Evolutionary conservation across 2,888 invertebrate species (phyloP), one percentile per base, ranked within the genome.

Genomic region (Tiliacea citrago): DNA sequence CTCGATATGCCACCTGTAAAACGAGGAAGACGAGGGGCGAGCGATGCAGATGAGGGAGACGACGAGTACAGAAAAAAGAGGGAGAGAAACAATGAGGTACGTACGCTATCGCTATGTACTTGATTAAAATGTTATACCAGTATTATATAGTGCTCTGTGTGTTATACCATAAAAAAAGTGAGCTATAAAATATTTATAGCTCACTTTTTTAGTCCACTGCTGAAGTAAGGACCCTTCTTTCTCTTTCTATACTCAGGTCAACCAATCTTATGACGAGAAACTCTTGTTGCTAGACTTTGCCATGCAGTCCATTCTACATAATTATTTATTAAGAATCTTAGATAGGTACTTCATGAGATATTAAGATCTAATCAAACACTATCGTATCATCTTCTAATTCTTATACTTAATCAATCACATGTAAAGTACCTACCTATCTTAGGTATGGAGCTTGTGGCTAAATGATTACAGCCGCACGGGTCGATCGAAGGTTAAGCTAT

Each of bases 31-130:
- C 92, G 93, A 68, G 94, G 92, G 13, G 96, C 96, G 72, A 97
- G 97, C 73, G 98, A 98, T 78, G 97, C 97, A 16, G 97, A 97
- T 69, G 97, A 97, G 83, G 98, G 97, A 55, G 97, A 97, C 69
- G 98, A 97, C 16, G 98, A 98, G 85, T 98, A 98, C 90, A 96
- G 98, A 75, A 97, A 97, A 85, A 97, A 97, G 73, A 96, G 98
- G 58, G 98, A 98, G 88, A 97, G 98, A 88, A 98, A 98, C 93
- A 98, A 98, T 94, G 97, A 98, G 97, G 98, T 98, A 94, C 57
- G 74, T 73, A 13, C 16, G 24, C n/a, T n/a, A n/a, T n/a, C n/a
- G n/a, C n/a, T n/a, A n/a, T n/a, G n/a, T 35, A 13, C 16, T 47
- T 35, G 4, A 51, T 71, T 21, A 24, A 0, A 13, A 47, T n/a